Evolutionary conservation across 2,113 vertebrate species (phyloP).

Genomic region (Amblyopsis rosae): DNA sequence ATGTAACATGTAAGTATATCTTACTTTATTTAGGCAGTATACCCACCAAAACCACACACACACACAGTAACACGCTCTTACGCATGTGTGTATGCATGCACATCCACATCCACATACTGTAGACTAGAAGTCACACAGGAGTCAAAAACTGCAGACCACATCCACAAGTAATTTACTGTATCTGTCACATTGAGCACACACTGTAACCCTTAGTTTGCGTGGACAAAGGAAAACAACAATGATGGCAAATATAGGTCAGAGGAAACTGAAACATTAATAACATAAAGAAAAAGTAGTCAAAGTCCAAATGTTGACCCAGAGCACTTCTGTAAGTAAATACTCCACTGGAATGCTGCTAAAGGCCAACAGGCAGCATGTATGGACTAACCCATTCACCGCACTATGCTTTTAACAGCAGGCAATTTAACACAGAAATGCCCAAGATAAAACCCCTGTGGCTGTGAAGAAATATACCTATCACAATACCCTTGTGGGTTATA

Average conservation of each 20-base stretch:
- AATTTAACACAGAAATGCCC: conserved; percentile 16
- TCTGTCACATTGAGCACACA: neutral
- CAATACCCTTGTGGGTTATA: conserved; percentile 15
- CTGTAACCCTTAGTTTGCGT: conserved; percentile 56
- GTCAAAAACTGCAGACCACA: neutral
- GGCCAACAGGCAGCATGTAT: conserved; percentile 24
- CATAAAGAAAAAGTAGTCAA: conserved; percentile 58
- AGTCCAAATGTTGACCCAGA: conserved; percentile 63
- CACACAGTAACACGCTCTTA: conserved; percentile 1
- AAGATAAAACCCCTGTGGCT: conserved; percentile 8
- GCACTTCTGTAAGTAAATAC: conserved; percentile 55
- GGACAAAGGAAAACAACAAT: conserved; percentile 35
- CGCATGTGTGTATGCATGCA: conserved; percentile 12
- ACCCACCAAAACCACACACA: neutral
- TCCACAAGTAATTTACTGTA: neutral
- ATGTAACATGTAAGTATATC: neutral
- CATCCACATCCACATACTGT: neutral
- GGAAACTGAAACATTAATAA: conserved; percentile 75
- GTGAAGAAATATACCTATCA: conserved; percentile 31
- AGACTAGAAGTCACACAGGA: neutral
- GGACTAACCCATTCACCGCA: conserved; percentile 39
- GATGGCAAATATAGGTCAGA: conserved; percentile 71
- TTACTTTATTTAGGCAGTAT: neutral
- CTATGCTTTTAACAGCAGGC: conserved; percentile 14
- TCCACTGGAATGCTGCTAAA: conserved; percentile 13